Evolutionary conservation across 2,888 invertebrate genomes (phyloP).

Genomic region (Neoaliturus tenellus): DNA sequence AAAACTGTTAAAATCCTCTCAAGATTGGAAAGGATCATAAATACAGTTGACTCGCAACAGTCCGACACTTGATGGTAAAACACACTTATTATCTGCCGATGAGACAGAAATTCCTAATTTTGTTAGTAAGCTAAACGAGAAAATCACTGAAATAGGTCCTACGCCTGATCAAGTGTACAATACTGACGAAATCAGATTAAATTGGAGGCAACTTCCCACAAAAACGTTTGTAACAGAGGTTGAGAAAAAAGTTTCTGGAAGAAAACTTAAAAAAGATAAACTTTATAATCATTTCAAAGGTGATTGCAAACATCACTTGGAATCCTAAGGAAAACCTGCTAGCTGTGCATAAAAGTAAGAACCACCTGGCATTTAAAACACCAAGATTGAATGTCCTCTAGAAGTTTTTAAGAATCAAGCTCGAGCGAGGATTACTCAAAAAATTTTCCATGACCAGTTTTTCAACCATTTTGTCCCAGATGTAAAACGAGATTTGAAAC

Average conservation of each 20-base stretch:
- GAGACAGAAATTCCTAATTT: slow-evolving; percentile 4
- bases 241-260: slow-evolving; percentile 4
- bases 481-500: background rate
- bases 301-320: background rate
- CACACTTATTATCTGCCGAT: background rate
- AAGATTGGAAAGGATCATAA: no score
- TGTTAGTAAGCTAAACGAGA: background rate
- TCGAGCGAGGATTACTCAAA: background rate
- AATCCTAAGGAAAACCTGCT: background rate
- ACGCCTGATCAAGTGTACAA: slow-evolving; percentile 2
- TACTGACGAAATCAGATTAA: background rate
- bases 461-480: background rate
- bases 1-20: no score
- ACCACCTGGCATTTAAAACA: background rate
- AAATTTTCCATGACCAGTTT: background rate
- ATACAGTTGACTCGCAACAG: no score
- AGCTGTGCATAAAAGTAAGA: background rate
- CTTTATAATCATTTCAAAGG: background rate
- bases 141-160: background rate
- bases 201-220: slow-evolving; percentile 24
- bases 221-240: slow-evolving; percentile 13
- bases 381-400: background rate
- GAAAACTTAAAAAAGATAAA: background rate
- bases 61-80: no score
- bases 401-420: background rate